Conservation (phyloP, 1,140 invertebrate genomes). For the Drosophila azteca region DNA sequence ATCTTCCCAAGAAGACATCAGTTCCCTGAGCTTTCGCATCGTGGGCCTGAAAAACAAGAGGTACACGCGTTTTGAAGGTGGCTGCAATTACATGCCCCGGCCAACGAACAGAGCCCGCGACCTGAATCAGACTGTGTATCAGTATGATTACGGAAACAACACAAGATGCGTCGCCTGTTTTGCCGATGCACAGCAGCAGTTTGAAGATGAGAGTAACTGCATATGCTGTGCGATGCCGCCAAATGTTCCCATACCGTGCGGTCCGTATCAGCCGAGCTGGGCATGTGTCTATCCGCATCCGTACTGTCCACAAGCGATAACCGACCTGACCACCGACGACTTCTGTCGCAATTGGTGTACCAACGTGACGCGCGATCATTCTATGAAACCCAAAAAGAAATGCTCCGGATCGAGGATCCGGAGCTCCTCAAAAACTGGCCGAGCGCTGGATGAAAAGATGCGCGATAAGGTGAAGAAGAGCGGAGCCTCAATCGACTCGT, state of each 20-base stretch:
- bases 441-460: background rate
- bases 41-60: background rate
- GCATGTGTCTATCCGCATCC: too few relatives aligned
- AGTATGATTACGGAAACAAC: conserved; percentile 15
- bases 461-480: background rate
- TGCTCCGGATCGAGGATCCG: background rate
- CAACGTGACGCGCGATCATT: background rate
- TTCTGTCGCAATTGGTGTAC: conserved; percentile 7
- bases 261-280: too few relatives aligned
- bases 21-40: background rate
- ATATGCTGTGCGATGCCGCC: too few relatives aligned
- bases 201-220: too few relatives aligned
- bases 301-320: background rate
- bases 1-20: too few relatives aligned
- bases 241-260: too few relatives aligned
- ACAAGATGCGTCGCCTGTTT: background rate
- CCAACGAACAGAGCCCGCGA: background rate
- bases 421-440: background rate
- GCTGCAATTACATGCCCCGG: conserved; percentile 8
- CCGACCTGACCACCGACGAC: conserved; percentile 42
- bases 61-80: conserved; percentile 12
- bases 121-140: conserved; percentile 11
- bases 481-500: too few relatives aligned
- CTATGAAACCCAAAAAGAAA: background rate
- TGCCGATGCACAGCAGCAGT: too few relatives aligned